Base-by-base conservation (phyloP, 2,797 vertebrate species). In the Channa striata region DNA sequence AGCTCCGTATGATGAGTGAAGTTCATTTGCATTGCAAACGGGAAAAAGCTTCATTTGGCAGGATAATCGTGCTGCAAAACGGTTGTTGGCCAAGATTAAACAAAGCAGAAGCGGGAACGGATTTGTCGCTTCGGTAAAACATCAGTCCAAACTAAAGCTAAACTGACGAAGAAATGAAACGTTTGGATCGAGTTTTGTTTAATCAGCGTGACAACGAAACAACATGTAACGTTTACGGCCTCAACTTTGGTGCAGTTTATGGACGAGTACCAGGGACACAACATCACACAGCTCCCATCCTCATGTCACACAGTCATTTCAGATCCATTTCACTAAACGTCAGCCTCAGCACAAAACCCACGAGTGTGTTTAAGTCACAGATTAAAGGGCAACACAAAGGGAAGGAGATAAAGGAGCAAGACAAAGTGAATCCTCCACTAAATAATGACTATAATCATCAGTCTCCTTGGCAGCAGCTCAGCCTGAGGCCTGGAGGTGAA, bases 371-470 rank as follows among this genome's bases (percentile, higher is more conserved):
- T 56, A 58, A 37, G 51, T 58, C 52, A 39, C 65, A 74, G 44
- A 61, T 49, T 50, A 74, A 57, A 74, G 46, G 59, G 33, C 58
- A 58, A 53, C 51, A 52, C 37, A 47, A 50, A 51, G 20, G 44
- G n/a, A 42, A 8, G 10, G 39, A 68, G 48, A 36, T 43, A 52
- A 59, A 59, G 20, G 48, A 46, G 30, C 23, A 68, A 40, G 63
- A 67, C 37, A 25, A 12, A 66, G 43, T 44, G 37, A 67, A 47
- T 68, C 16, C 58, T 39, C 11, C 44, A 54, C 46, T 33, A 7
- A 62, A 67, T 72, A 19, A 59, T 64, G 10, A 25, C 37, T 49
- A 1, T 69, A 20, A 64, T 69, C 60, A 65, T 65, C 25, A 54
- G 52, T 51, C 16, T 50, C 13, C n/a, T 11, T 12, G 49, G 57